A percentile compares a stretch with the other conserved stretches of the same genome.
phyloP scores from a whole-genome alignment of 1,140 invertebrate genomes.

The Rhopalosiphum maidis region DNA sequence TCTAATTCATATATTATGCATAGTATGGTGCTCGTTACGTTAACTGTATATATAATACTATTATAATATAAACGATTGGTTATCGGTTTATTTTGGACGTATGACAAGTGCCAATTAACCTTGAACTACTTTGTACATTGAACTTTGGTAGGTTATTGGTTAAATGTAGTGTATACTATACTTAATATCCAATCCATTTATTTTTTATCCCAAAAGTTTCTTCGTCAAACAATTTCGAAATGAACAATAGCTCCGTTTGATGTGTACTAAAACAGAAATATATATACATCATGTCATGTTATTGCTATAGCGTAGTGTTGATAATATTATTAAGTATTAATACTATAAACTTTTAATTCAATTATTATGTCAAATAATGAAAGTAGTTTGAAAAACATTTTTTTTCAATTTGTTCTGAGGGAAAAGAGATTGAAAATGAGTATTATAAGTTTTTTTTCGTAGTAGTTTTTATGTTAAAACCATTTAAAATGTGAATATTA shows the following conservation, averaged over 20 bases:
- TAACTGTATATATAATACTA: background rate
- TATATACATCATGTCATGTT: background rate
- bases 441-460: background rate
- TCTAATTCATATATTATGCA: background rate
- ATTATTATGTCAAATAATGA: background rate
- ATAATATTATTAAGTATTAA: background rate
- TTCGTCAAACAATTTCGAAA: background rate
- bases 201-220: conserved; percentile 12
- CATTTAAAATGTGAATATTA: background rate
- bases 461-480: background rate
- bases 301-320: background rate
- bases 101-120: background rate
- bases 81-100: background rate
- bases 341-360: background rate
- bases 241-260: background rate
- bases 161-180: background rate
- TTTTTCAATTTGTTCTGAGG: background rate
- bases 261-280: background rate
- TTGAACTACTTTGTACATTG: background rate
- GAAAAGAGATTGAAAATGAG: background rate
- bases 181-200: background rate
- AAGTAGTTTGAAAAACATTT: background rate
- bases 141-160: background rate
- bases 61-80: background rate
- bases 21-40: background rate